A percentile compares a stretch with the other conserved stretches of the same genome.
Evolutionary conservation across 2,888 invertebrate species (phyloP).

Genomic region (Drosophila kokeensis): DNA sequence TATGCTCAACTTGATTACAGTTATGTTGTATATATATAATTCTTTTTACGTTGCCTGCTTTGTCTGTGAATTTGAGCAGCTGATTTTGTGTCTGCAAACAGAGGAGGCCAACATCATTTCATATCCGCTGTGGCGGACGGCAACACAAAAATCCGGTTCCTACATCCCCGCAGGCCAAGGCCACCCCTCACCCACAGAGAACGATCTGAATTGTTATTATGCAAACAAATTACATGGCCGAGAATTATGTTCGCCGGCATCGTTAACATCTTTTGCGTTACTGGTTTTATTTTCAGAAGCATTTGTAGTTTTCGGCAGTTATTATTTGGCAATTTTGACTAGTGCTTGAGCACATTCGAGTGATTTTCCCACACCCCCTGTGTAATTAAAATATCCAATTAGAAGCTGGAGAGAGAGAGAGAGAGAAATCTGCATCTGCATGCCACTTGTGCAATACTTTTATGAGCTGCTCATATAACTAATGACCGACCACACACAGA

Average conservation of each 20-base stretch:
- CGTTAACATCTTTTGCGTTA: constrained; percentile 46
- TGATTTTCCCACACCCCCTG: constrained; percentile 11
- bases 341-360: constrained; percentile 36
- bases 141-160: not conserved
- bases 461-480: constrained; percentile 62
- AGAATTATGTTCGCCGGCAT: constrained; percentile 39
- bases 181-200: constrained; percentile 13
- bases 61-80: constrained; percentile 77
- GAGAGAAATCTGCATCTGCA: constrained; percentile 38
- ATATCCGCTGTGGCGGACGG: constrained; percentile 38
- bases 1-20: constrained; percentile 21
- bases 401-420: constrained; percentile 22
- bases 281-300: not conserved
- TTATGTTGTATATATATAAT: not conserved
- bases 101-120: constrained; percentile 67
- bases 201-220: constrained; percentile 70
- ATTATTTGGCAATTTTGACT: constrained; percentile 67
- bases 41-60: constrained; percentile 8
- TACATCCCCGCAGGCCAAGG: constrained; percentile 10
- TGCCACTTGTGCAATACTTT: constrained; percentile 33
- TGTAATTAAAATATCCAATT: constrained; percentile 77
- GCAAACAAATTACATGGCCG: constrained; percentile 74
- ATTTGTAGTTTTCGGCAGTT: constrained; percentile 39
- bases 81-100: constrained; percentile 66
- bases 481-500: constrained; percentile 41